Conservation (phyloP, 2,797 vertebrate species). For the Catharus ustulatus region DNA sequence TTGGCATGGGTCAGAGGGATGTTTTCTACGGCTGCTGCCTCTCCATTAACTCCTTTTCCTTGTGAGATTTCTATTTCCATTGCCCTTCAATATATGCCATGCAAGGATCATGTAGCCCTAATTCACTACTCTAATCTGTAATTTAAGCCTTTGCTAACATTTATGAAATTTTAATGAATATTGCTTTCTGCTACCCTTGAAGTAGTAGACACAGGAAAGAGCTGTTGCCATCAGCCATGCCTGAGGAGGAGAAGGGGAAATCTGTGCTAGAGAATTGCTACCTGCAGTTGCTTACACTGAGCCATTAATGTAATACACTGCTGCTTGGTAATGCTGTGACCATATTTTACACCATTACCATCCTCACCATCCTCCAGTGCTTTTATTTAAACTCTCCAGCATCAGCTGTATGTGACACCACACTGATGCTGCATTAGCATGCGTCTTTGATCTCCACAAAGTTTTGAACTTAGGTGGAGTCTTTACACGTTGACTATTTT, state of each 20-base stretch:
- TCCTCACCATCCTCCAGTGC: not conserved
- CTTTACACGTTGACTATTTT: conserved; percentile 37
- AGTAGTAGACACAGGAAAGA: not conserved
- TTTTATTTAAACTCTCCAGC: conserved; percentile 10
- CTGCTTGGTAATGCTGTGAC: not conserved
- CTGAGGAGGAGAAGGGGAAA: not conserved
- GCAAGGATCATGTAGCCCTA: not conserved
- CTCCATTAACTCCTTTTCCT: not conserved
- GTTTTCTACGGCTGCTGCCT: not conserved
- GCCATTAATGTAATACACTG: not conserved
- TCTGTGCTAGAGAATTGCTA: not conserved
- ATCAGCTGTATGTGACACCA: not conserved
- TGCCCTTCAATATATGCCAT: not conserved
- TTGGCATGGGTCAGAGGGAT: not conserved
- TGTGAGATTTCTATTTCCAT: not conserved
- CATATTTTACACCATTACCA: not conserved
- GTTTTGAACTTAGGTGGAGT: conserved; percentile 33
- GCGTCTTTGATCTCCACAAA: not conserved
- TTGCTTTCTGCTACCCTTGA: conserved; percentile 11
- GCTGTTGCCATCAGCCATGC: not conserved
- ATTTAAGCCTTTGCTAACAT: conserved; percentile 44
- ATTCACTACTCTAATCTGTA: conserved; percentile 33
- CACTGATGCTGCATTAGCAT: not conserved
- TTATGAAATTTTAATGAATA: conserved; percentile 50
- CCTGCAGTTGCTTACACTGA: not conserved